A percentile compares a stretch with the other conserved stretches of the same genome.
Evolutionary conservation across 2,888 invertebrate species (phyloP).

Genomic region (Nebria brevicollis): DNA sequence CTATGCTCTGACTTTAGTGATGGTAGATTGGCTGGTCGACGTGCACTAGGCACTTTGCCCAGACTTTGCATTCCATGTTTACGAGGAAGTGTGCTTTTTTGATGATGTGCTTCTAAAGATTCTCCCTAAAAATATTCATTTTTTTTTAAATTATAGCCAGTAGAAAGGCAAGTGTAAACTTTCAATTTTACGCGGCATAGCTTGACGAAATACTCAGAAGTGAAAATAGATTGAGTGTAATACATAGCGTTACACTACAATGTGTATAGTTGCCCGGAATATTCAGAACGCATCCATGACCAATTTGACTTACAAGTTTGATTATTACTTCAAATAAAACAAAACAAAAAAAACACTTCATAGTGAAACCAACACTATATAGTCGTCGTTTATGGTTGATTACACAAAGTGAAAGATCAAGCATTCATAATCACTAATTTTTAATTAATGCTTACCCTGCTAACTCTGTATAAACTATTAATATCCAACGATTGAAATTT

Average conservation of each 20-base stretch:
- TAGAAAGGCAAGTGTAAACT: no score
- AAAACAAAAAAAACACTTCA: no score
- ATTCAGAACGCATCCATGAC: no score
- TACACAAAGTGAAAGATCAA: not conserved
- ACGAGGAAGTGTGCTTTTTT: constrained; percentile 89
- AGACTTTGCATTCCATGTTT: constrained; percentile 99
- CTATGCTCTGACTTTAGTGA: constrained; percentile 97
- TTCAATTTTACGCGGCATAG: no score
- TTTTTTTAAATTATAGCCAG: not conserved
- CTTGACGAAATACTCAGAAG: no score
- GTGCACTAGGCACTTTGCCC: constrained; percentile 98
- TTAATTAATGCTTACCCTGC: constrained; percentile 72
- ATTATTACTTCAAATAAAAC: no score
- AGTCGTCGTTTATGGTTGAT: not conserved
- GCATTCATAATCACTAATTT: not conserved
- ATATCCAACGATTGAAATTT: constrained; percentile 98
- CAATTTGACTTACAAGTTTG: no score
- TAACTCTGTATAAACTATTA: constrained; percentile 94
- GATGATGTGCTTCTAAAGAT: constrained; percentile 87
- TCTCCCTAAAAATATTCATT: constrained; percentile 72
- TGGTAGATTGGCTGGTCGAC: constrained; percentile 98
- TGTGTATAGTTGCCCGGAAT: no score
- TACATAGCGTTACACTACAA: no score
- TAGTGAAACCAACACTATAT: no score
- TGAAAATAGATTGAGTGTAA: no score